Base-by-base conservation (phyloP, 2,797 vertebrate genomes). In the Mus minutoides region DNA sequence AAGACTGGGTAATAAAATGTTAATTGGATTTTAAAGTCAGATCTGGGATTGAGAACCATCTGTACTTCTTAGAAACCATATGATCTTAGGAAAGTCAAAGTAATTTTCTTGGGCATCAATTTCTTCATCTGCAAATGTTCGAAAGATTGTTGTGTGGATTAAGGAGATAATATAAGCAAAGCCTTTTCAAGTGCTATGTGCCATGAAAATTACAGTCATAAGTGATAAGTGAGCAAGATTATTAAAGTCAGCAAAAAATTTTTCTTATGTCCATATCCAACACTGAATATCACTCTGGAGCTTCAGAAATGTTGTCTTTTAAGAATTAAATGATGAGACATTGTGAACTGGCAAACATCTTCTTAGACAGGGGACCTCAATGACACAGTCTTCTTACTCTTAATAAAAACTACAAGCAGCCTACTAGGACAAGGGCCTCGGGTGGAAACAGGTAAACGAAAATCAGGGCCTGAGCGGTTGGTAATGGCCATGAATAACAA, bases 21-120 rank as follows among this genome's bases (percentile, higher is more conserved):
- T 95, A 88, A 69, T 91, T 49, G 16, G 40, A 91, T 93, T 94
- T 95, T 69, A 94, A 94, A 93, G 85, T 93, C n/a, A 79, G 90
- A 49, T 88, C 43, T 95, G 73, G 12, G 56, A 54, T 90, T 94
- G 49, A 52, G 40, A 93, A 40, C 56, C 54, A 24, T 79, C 34
- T 92, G 26, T 88, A 49, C 19, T 34, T 46, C 31, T 73, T 62
- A 29, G 49, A 88, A 67, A 46, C 17, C 76, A 11, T 46, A 26
- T 64, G 60, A 82, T 85, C 77, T 79, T 94, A 58, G 56, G 49
- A 96, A 93, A 95, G 62, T 69, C 14, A 96, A 78, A 92, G 88
- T 93, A 82, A 29, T 84, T 90, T 88, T 73, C 78, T 40, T 54
- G 37, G 77, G 58, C 56, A 13, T 96, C 29, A 16, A 69, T 92